Evolutionary conservation across 2,888 invertebrate genomes (phyloP), one percentile per base, ranked within the genome.

Genomic region (Anthophora plumipes): DNA sequence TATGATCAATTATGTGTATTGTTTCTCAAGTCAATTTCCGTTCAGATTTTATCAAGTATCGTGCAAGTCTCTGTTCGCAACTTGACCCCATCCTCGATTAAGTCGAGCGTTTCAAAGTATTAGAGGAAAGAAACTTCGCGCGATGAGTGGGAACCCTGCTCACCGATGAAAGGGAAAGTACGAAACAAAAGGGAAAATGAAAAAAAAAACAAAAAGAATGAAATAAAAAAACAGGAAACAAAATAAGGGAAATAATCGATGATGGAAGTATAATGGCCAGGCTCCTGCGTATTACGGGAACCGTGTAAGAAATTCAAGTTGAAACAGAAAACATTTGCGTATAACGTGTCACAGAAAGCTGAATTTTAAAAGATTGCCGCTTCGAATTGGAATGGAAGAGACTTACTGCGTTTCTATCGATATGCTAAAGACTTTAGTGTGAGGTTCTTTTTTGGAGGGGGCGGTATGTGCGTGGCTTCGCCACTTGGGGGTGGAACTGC

Each of bases 91-190:
- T 79, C 79, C 60, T 60, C 12, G 52, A 52, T 77, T 79, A 60
- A 70, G 54, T 79, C 64, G 64, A 70, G 59, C 79, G 69, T 63
- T 46, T 52, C 17, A 69, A 31, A 60, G 41, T 52, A 46, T 46
- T 11, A 37, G 20, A 48, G 25, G 22, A 63, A 54, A 55, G 48
- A 60, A 55, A 50, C 39, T 76, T 77, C 77, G 83, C 84, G 59
- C 69, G 88, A 91, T 90, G 91, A 92, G 92, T 92, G 92, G 92
- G 92, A 92, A 92, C 92, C 92, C 91, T 89, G 90, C 89, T 78
- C 72, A 68, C 73, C 72, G 71, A 41, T 67, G 54, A 72, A 54
- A 54, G 46, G 57, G 68, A 66, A 76, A 75, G 46, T 41, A 46
- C 52, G 77, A 61, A 69, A 52, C 37, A 67, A 59, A 25, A 61